A percentile compares a stretch with the other conserved stretches of the same genome.
phyloP scores from a whole-genome alignment of 2,888 invertebrate species.

The Griposia aprilina region DNA sequence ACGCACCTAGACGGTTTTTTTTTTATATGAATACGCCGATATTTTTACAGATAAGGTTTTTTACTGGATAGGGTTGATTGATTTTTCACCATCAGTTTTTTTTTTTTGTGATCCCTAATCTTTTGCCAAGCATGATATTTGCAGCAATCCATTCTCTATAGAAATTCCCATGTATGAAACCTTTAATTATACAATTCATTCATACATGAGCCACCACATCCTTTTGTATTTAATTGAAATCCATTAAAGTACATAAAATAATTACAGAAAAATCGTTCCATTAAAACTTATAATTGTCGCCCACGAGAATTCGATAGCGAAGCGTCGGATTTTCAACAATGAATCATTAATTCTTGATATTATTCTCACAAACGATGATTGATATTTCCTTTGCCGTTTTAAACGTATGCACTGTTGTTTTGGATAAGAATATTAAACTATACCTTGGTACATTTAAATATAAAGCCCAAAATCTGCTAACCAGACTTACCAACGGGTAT shows the following conservation, averaged over 20 bases:
- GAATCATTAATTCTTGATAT: constrained; percentile 11
- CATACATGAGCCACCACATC: background rate
- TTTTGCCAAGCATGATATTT: background rate
- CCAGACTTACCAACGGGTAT: too few relatives aligned
- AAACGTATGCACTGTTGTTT: background rate
- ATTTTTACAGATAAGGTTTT: background rate
- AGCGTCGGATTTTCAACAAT: constrained; percentile 25
- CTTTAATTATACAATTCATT: background rate
- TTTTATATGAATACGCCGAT: background rate
- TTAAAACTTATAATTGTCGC: constrained; percentile 1
- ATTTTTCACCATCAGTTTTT: background rate
- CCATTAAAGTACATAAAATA: background rate
- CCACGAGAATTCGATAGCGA: background rate
- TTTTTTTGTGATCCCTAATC: background rate
- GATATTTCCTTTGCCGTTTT: constrained; percentile 15
- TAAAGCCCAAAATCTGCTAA: too few relatives aligned
- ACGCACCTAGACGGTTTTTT: too few relatives aligned
- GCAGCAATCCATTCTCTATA: too few relatives aligned
- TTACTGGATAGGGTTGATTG: background rate
- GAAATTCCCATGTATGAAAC: background rate
- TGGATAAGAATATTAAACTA: background rate
- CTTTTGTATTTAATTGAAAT: constrained; percentile 1
- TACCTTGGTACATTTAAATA: too few relatives aligned
- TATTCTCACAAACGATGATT: constrained; percentile 4
- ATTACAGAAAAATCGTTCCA: background rate